Evolutionary conservation across 2,113 vertebrate species (phyloP).

Genomic region (Theristicus caerulescens): DNA sequence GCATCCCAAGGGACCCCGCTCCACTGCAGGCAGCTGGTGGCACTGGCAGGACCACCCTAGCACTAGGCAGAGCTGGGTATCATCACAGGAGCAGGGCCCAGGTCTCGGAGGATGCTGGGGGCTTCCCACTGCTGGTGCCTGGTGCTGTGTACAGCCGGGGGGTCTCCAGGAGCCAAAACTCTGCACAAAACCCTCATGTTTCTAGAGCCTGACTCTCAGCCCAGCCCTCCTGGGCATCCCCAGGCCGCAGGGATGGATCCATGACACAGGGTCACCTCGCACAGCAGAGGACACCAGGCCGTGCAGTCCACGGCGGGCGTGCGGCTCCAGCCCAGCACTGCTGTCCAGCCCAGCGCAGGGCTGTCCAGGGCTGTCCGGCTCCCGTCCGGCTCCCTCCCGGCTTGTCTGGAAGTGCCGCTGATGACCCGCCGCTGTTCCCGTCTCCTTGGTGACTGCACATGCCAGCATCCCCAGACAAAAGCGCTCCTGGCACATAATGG

Average conservation of each 20-base stretch:
- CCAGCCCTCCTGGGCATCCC: neutral
- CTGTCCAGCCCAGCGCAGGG: neutral
- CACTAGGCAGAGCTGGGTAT: neutral
- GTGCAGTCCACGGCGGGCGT: fast-evolving
- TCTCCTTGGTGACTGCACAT: neutral
- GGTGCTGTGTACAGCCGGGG: neutral
- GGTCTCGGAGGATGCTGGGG: neutral
- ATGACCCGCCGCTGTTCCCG: neutral
- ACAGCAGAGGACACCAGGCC: neutral
- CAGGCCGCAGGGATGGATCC: neutral
- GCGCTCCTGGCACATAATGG: neutral
- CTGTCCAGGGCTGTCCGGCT: neutral
- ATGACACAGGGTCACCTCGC: too few relatives aligned
- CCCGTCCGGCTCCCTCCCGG: neutral
- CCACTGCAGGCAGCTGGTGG: neutral
- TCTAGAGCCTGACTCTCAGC: neutral
- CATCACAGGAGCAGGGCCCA: neutral
- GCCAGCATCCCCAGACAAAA: neutral
- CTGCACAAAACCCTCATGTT: neutral
- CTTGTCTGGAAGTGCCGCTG: neutral
- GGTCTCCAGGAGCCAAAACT: neutral
- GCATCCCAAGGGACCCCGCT: neutral
- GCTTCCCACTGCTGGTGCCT: neutral
- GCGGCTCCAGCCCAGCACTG: neutral
- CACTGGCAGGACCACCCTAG: neutral